These are phyloP conservation scores for Cuculus canorus DNA, from an alignment of 2,797 vertebrate genomes.

Conservation along the genomic window DNA sequence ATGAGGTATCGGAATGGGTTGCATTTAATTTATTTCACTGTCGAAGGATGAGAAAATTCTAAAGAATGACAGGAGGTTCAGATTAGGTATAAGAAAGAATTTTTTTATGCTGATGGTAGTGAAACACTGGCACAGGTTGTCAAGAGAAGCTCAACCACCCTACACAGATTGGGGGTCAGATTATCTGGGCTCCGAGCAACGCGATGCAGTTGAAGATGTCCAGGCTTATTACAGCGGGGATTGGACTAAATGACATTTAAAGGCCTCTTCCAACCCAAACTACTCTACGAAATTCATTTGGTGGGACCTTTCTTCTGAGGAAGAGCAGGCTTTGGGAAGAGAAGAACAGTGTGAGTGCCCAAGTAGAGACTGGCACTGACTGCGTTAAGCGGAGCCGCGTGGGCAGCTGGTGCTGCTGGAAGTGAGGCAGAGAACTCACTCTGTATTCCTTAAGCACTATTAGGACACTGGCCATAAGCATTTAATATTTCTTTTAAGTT, in stretches of 20 bases:
- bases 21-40: neutral
- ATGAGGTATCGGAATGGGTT: neutral
- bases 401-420: neutral
- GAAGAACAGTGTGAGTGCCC: neutral
- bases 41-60: neutral
- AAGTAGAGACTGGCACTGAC: neutral
- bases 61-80: neutral
- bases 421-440: neutral
- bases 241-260: no score
- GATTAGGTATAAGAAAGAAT: neutral
- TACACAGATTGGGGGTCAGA: neutral
- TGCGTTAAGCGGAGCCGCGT: rapidly evolving
- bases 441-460: neutral
- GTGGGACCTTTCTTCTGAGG: neutral
- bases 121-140: no score
- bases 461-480: neutral
- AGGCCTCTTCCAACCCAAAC: neutral
- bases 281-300: neutral
- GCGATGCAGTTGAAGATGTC: no score
- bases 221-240: neutral
- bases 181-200: neutral
- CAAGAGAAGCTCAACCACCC: neutral
- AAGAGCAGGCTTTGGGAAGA: neutral
- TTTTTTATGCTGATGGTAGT: neutral
- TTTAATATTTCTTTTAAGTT: neutral